A percentile compares a stretch with the other conserved stretches of the same genome.
Conservation (phyloP, 2,888 invertebrate species). For the Apamea anceps region DNA sequence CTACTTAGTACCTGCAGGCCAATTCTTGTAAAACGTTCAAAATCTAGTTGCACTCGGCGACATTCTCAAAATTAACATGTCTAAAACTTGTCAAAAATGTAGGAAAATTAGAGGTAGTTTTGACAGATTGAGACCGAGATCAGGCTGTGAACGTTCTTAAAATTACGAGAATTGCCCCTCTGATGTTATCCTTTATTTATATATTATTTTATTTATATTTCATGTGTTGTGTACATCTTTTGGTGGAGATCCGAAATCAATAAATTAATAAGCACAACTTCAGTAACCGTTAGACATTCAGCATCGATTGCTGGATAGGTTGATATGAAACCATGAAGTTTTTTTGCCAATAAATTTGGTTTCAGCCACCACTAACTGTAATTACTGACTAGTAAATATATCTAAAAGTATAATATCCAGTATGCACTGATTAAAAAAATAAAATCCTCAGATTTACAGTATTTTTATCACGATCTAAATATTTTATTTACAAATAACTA, state of each 20-base stretch:
- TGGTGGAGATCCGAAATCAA: no score
- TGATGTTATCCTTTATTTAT: not conserved
- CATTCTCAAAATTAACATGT: no score
- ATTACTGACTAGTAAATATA: not conserved
- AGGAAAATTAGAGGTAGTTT: no score
- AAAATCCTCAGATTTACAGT: not conserved
- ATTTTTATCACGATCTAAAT: not conserved
- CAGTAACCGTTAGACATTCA: not conserved
- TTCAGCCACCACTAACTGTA: not conserved
- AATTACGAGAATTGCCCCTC: no score
- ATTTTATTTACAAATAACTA: slow-evolving; percentile 3
- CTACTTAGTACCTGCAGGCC: no score
- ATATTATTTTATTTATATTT: no score
- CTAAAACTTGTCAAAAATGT: no score
- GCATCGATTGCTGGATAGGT: not conserved
- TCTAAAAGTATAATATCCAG: not conserved
- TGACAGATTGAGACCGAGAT: no score
- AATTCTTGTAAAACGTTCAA: no score
- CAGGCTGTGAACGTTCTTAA: no score
- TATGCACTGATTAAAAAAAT: not conserved
- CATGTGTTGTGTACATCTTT: no score
- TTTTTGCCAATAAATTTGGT: not conserved
- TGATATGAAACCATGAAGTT: not conserved
- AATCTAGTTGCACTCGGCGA: no score
- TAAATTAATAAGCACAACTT: not conserved